Evolutionary conservation across 1,140 invertebrate genomes (phyloP), one percentile per base, ranked within the genome.

Genomic region (Drosophila grimshawi): DNA sequence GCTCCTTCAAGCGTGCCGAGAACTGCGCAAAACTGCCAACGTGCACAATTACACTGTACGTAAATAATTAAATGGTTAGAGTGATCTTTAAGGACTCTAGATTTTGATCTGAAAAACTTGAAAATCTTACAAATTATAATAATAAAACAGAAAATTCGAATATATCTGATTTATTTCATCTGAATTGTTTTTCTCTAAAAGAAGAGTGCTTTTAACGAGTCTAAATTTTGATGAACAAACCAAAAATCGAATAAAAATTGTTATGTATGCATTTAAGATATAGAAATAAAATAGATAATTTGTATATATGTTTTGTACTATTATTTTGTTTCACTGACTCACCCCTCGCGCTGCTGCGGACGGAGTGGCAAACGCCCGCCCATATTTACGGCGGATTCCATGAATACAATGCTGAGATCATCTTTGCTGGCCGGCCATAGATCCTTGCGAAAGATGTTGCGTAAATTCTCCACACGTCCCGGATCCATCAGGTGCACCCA

Each of bases 271-370:
- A 19, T 19, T 19, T 19, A 19, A 19, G 19, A 19, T 19, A 19
- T 19, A 19, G 19, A 19, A 19, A 1, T 19, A 19, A 19, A 19
- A 19, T 19, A 19, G 19, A 19, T 19, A 19, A 19, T 19, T 19
- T 19, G 19, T 19, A 19, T 19, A 19, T 19, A 19, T 19, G 19
- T 19, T 19, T 19, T 19, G 19, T 19, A 19, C 19, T 19, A 19
- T 19, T 19, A 19, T 19, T 19, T 19, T 19, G 19, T 19, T 19
- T 19, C 19, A 1, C 0, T 59, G 3, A 35, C 71, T 93, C 93
- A 98, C 97, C 97, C 97, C 94, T 98, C 97, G 35, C 96, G 95
- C 81, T 97, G 96, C 73, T 94, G 95, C 1, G 97, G 97, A 80
- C 95, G 95, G 19, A 97, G 81, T 2, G 97, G 97, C 63, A 96